Conservation (phyloP, 1,140 invertebrate genomes). For the Musca domestica region DNA sequence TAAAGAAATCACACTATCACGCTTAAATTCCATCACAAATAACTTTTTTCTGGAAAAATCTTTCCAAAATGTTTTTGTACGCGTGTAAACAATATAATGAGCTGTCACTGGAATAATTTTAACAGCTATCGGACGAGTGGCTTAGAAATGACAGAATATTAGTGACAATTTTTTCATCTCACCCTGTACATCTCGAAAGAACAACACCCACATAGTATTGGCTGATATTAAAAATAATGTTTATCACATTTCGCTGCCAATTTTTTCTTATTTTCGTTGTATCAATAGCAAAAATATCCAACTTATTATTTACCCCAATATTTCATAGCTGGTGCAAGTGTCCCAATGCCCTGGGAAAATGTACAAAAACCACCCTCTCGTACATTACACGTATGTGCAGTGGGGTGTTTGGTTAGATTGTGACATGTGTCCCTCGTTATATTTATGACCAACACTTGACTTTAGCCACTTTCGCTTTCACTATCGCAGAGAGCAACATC, state of each 20-base stretch:
- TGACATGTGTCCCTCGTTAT: constrained; percentile 31
- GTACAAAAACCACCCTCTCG: no score
- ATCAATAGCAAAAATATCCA: constrained; percentile 24
- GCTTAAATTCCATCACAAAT: no score
- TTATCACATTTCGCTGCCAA: constrained; percentile 14
- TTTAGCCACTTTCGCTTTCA: constrained; percentile 25
- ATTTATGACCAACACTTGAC: constrained; percentile 32
- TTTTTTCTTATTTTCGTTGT: neutral
- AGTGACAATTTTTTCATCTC: no score
- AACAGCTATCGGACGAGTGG: no score
- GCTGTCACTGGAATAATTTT: no score
- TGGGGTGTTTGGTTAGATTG: neutral
- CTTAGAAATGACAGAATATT: no score
- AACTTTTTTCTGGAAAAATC: no score
- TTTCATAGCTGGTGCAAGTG: neutral
- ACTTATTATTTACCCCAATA: constrained; percentile 27
- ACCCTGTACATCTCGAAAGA: no score
- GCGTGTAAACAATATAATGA: no score
- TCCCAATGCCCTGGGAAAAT: no score
- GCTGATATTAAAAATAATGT: constrained; percentile 16
- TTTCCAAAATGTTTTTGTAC: no score
- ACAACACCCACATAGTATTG: constrained; percentile 6
- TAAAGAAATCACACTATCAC: no score
- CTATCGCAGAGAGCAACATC: neutral
- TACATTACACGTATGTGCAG: neutral